Conservation (phyloP, 1,140 invertebrate species). For the Capitella teleta region DNA sequence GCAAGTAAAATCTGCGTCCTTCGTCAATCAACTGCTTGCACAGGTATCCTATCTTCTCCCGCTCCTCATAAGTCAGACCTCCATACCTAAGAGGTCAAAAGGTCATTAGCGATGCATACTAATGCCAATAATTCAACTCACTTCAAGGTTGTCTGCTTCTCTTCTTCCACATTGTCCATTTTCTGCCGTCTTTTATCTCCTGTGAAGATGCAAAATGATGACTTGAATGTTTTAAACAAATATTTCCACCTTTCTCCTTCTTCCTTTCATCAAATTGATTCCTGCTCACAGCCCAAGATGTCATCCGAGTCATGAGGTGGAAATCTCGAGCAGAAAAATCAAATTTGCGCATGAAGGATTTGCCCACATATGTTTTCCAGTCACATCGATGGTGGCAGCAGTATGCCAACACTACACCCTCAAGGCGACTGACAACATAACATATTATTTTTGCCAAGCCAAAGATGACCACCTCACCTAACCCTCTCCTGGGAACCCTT, state of each 20-base stretch:
- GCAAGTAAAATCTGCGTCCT: conserved; percentile 57
- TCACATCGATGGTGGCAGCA: conserved; percentile 78
- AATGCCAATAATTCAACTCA: too few species aligned
- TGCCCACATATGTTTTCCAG: conserved; percentile 58
- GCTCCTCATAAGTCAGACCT: conserved; percentile 42
- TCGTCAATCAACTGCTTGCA: conserved; percentile 66
- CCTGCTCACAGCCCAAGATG: conserved; percentile 75
- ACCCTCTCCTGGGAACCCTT: neutral
- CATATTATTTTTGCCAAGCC: neutral
- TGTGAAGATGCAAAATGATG: too few species aligned
- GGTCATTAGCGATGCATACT: conserved; percentile 4
- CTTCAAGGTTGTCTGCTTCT: too few species aligned
- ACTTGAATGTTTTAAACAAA: neutral
- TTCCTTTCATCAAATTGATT: conserved; percentile 20
- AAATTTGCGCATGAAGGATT: conserved; percentile 43
- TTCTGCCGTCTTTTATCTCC: too few species aligned
- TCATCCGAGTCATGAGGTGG: conserved; percentile 61
- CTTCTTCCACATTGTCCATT: too few species aligned
- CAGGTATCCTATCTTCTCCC: conserved; percentile 55
- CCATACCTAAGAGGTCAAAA: conserved; percentile 20
- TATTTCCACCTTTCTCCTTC: neutral
- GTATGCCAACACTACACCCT: conserved; percentile 62
- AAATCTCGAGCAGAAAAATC: conserved; percentile 57
- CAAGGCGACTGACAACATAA: conserved; percentile 13
- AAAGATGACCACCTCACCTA: neutral